Percentiles rank a stretch among this genome's conserved stretches.
phyloP scores from a whole-genome alignment of 2,113 vertebrate genomes.

The Oryzias woworae region DNA sequence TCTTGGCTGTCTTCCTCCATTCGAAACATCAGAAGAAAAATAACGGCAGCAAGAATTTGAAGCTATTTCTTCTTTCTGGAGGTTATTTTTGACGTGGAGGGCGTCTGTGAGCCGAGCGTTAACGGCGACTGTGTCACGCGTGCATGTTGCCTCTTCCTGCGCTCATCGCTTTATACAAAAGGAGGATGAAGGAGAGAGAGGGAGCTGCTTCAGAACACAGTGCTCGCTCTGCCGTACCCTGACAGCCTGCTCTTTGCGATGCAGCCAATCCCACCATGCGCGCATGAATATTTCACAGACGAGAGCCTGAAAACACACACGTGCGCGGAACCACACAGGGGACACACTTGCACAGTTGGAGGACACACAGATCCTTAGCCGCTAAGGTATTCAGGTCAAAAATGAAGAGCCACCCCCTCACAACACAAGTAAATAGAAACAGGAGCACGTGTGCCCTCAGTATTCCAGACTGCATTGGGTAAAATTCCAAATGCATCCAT shows the following conservation, averaged over 20 bases:
- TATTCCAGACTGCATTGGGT: conserved; percentile 40
- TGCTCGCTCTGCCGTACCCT: conserved; percentile 56
- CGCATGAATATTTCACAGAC: conserved; percentile 76
- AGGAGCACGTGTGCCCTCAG: conserved; percentile 37
- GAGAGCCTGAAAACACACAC: conserved; percentile 59
- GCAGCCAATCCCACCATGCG: conserved; percentile 70
- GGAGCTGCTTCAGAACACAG: conserved; percentile 44
- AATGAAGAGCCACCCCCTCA: conserved; percentile 50
- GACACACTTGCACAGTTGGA: conserved; percentile 54
- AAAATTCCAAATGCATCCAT: conserved; percentile 3
- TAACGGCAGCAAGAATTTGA: conserved; percentile 20
- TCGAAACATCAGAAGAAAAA: conserved; percentile 58
- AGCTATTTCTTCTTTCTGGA: conserved; percentile 30
- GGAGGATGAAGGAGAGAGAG: conserved; percentile 26
- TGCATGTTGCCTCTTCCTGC: conserved; percentile 50
- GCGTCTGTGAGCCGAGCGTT: conserved; percentile 18
- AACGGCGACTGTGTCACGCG: conserved; percentile 49
- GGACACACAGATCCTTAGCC: conserved; percentile 61
- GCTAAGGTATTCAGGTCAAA: conserved; percentile 71
- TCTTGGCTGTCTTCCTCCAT: conserved; percentile 66
- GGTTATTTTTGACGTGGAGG: conserved; percentile 26
- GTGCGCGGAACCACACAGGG: conserved; percentile 22
- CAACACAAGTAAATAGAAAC: conserved; percentile 56
- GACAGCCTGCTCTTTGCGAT: conserved; percentile 63
- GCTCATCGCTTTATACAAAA: conserved; percentile 67